phyloP scores from a whole-genome alignment of 2,888 invertebrate genomes.

The Helobdella robusta region DNA sequence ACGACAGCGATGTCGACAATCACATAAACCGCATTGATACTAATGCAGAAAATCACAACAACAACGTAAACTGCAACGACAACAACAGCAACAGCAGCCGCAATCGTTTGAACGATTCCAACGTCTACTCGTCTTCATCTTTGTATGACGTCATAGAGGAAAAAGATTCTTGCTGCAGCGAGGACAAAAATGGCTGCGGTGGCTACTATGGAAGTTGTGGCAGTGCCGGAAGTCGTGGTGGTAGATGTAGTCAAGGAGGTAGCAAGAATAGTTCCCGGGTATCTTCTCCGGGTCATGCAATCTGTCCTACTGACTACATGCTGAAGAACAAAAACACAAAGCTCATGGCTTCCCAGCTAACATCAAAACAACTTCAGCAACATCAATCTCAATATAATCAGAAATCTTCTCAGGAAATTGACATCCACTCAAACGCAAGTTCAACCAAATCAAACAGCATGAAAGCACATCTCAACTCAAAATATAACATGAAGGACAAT shows the following conservation, averaged over 20 bases:
- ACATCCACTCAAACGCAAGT: no score
- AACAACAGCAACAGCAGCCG: conserved; percentile 12
- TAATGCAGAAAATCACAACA: neutral
- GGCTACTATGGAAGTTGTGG: no score
- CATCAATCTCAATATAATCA: neutral
- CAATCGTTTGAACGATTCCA: no score
- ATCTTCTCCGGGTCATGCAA: conserved; percentile 13
- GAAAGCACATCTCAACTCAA: no score
- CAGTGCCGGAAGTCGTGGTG: neutral
- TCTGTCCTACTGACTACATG: conserved; percentile 34
- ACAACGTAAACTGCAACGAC: neutral
- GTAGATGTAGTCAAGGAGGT: neutral
- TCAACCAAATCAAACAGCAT: no score
- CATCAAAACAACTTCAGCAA: neutral
- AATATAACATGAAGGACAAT: no score
- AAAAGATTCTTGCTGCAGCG: neutral
- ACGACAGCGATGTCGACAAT: neutral
- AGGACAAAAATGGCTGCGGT: neutral
- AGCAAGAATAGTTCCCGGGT: neutral
- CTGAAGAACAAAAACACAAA: conserved; percentile 18
- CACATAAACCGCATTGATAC: neutral
- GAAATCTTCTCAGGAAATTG: neutral
- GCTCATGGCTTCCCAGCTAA: neutral
- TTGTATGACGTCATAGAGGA: conserved; percentile 24
- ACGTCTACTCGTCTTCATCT: conserved; percentile 18